These are phyloP conservation scores for Macrophya alboannulata DNA, from an alignment of 2,888 invertebrate species.

Conservation along the genomic window DNA sequence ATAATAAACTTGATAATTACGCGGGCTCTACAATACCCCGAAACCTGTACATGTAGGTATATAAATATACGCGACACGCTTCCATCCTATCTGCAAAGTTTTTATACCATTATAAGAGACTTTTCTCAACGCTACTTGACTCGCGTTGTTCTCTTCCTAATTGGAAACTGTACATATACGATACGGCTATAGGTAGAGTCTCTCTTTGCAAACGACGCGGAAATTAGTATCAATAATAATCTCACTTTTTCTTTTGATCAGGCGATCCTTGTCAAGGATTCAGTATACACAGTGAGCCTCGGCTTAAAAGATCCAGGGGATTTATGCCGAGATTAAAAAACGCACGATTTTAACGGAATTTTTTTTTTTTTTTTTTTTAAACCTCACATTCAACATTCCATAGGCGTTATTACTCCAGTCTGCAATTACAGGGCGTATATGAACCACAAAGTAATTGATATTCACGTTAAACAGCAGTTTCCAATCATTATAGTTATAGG, in stretches of 20 bases:
- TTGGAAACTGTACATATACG: not conserved
- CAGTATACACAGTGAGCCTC: not conserved
- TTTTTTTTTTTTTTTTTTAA: not conserved
- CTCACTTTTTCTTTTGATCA: not conserved
- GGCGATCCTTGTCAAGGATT: not conserved
- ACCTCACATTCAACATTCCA: not conserved
- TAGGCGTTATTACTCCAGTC: not conserved
- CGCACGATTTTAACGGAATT: not conserved
- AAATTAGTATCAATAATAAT: conserved; percentile 28
- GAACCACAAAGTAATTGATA: not conserved
- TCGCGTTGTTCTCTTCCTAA: conserved; percentile 22
- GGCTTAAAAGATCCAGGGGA: not conserved
- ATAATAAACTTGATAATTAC: conserved; percentile 26
- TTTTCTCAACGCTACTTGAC: conserved; percentile 20
- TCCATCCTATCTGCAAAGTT: not conserved
- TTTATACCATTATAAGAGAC: not conserved
- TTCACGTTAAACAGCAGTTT: not conserved
- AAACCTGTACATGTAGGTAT: not conserved
- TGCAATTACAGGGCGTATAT: not conserved
- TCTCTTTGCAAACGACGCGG: not conserved
- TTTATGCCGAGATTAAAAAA: not conserved
- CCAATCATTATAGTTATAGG: not conserved
- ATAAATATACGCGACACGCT: not conserved
- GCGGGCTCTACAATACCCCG: not conserved
- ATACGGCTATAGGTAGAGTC: not conserved